Evolutionary conservation across 1,140 invertebrate genomes (phyloP), one percentile per base, ranked within the genome.

Genomic region (Papilio xuthus): DNA sequence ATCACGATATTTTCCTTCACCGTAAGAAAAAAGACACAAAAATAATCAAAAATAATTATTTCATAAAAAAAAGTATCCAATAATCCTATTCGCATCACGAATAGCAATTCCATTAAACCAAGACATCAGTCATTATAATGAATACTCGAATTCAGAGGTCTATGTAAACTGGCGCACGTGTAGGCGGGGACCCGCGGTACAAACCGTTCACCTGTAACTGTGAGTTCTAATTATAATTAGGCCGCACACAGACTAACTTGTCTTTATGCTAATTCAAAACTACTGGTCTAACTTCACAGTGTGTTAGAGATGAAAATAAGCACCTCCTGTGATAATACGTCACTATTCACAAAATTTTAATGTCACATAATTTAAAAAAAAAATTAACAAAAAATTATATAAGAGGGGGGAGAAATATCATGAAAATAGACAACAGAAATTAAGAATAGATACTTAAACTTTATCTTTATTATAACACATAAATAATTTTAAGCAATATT

Each of bases 201-300:
- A 23, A 26, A 28, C 56, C 56, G 23, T 13, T 63, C 56, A 63
- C 56, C 56, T 63, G 56, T 23, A 63, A 63, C n/a, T 41, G 67
- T 13, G 37, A 70, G n/a, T n/a, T n/a, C n/a, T n/a, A n/a, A 70
- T 41, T 41, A 70, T 8, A 41, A 70, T 70, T 70, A 70, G 32
- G 67, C 67, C n/a, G 37, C 37, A 18, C 32, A 41, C 67, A 70
- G 4, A 70, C 67, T 41, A 70, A 70, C 67, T 37, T 26, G 3
- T 63, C 26, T 23, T 60, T 60, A 60, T 63, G 23, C 20, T 63
- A 63, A 63, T 63, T 63, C 28, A 4, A 13, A 53, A 53, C 44
- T 15, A 23, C 10, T 63, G 12, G 23, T 26, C 9, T 28, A 63
- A 63, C 23, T 63, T 63, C 56, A 63, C 23, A 18, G 18, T 15